Evolutionary conservation across 2,797 vertebrate species (phyloP).

Genomic region (Melanotaenia boesemani): DNA sequence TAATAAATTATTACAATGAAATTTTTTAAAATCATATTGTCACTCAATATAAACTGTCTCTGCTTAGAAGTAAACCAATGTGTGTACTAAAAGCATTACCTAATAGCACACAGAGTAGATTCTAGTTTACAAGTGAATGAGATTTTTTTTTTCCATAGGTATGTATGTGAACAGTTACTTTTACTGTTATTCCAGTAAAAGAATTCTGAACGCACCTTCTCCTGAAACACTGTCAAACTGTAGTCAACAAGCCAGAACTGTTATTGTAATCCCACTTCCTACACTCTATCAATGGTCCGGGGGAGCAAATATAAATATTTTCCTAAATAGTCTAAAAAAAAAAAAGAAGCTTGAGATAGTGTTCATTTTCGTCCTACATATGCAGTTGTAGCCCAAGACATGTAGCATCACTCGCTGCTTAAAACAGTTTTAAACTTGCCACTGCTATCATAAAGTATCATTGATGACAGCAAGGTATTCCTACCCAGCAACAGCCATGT

Average conservation of each 20-base stretch:
- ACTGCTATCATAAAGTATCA: constrained; percentile 26
- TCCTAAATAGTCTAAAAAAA: constrained; percentile 1
- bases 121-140: background rate
- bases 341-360: background rate
- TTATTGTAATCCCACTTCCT: background rate
- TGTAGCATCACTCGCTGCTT: constrained; percentile 49
- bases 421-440: constrained; percentile 34
- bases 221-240: too few species aligned
- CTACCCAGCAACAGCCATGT: constrained; percentile 75
- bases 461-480: constrained; percentile 41
- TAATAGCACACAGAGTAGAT: too few species aligned
- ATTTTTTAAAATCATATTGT: background rate
- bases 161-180: too few species aligned
- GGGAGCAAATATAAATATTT: background rate
- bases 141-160: too few species aligned
- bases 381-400: constrained; percentile 3
- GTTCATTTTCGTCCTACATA: background rate
- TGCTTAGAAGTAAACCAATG: too few species aligned
- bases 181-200: too few species aligned
- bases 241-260: background rate
- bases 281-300: background rate
- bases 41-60: background rate
- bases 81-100: too few species aligned
- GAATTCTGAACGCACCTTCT: too few species aligned
- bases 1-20: too few species aligned